These are phyloP conservation scores for Coranthus polyacanthus DNA, from an alignment of 2,797 vertebrate species.

Conservation along the genomic window DNA sequence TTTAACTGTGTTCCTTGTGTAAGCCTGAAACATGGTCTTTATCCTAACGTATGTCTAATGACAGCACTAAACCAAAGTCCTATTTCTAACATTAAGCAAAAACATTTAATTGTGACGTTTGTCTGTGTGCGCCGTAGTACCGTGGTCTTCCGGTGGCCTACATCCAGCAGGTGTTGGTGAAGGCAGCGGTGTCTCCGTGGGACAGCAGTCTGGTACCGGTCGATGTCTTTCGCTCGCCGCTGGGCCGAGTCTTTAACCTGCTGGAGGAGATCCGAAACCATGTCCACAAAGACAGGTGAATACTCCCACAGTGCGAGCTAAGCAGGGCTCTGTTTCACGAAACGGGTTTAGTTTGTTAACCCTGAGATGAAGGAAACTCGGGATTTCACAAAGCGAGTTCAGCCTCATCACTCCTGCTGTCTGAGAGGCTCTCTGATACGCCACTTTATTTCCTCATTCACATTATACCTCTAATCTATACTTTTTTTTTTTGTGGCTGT, in stretches of 20 bases:
- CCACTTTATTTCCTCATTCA: no score
- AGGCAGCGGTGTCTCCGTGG: constrained; percentile 96
- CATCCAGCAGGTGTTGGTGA: constrained; percentile 97
- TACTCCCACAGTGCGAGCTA: no score
- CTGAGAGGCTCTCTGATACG: no score
- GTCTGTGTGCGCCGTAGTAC: constrained; percentile 82
- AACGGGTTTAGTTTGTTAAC: no score
- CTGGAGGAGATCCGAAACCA: constrained; percentile 97
- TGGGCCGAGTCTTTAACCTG: constrained; percentile 92
- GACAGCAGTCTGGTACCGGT: constrained; percentile 92
- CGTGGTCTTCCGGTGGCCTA: constrained; percentile 94
- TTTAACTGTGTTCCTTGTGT: neutral
- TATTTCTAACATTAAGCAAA: neutral
- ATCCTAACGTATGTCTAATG: neutral
- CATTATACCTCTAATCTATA: no score
- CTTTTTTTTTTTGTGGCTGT: no score
- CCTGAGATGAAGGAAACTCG: no score
- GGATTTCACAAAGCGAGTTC: no score
- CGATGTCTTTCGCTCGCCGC: constrained; percentile 93
- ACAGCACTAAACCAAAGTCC: no score
- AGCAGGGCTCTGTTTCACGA: no score
- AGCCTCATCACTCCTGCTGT: no score
- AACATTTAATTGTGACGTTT: constrained; percentile 1
- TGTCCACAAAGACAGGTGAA: constrained; percentile 90
- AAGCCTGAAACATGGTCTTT: neutral